Evolutionary conservation across 2,797 vertebrate species (phyloP), one percentile per base, ranked within the genome.

Genomic region (Neoniphon sammara): DNA sequence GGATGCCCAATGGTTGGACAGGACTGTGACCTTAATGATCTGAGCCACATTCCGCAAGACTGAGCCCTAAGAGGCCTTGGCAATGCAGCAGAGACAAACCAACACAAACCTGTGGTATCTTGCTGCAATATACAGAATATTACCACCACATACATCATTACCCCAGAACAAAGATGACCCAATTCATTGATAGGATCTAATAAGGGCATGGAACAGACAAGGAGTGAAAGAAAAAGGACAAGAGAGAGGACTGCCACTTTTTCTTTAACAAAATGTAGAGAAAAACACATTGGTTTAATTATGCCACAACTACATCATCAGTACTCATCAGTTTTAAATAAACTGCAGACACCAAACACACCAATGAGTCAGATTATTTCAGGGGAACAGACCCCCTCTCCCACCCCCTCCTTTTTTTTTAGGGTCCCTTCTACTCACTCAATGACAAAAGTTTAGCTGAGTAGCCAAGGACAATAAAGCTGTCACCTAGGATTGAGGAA

Each of bases 381-480:
- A 36, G 30, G 47, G 36, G 53, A 27, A 61, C 5, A 27, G 30
- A 56, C 30, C 34, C 36, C 42, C 65, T 8, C 31, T 53, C 30
- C 34, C 36, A 34, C 65, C 25, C 25, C 25, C 31, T 8, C 56
- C 65, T 66, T 42, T 66, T 62, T 50, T 25, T 78, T 60, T 60
- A 70, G 75, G 67, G 69, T 81, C 83, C 75, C 53, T 44, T 83
- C 68, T 62, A 49, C 75, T 85, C 66, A 70, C 56, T 70, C 75
- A 74, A 72, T 83, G 65, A 88, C 85, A 87, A 88, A 86, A 34
- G 61, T 85, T 83, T 82, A 78, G 55, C 63, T 21, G 83, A 86
- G 81, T 87, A 80, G 82, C 69, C 75, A 83, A 83, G 84, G 70
- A 93, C 90, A 91, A 92, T 91, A 84, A 88, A 89, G 73, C 88